Base-by-base conservation (phyloP, 2,888 invertebrate genomes). In the Campoplex capitator region DNA sequence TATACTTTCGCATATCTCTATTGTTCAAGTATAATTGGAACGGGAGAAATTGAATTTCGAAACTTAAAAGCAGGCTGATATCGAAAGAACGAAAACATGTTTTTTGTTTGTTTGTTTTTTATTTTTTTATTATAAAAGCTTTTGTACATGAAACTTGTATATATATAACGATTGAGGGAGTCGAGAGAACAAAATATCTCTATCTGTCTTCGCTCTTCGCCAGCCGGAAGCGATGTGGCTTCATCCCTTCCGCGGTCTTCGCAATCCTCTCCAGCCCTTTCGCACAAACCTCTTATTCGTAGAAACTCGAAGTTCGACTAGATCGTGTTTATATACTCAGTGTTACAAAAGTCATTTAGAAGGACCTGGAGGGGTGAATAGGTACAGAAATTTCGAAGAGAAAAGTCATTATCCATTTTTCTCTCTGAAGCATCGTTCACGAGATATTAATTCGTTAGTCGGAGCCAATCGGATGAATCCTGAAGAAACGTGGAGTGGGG, bases 141-240 rank as follows among this genome's bases (percentile, higher is more conserved):
- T 42, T 68, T 68, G 42, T 42, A 32, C 7, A 6, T 38, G n/a
- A 18, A 68, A 2, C 1, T 23, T 23, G 0, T 11, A 45, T 45
- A 45, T 13, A 45, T 45, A n/a, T n/a, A 68, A 68, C 23, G 42
- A 68, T 38, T n/a, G n/a, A 68, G 42, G 42, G 68, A 54, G 54
- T 18, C 51, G 45, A 4, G 65, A 65, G 67, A 68, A 68, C 67
- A 42, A 54, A 68, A 58, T 42, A 38, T 38, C 38, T 68, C 38
- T 45, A 75, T 58, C 42, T 42, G 45, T 62, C 58, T 58, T 45
- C 45, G 42, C 71, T 58, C 77, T 83, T 67, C 54, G 71, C 65
- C 58, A 70, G 42, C 75, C 73, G 68, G 32, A 83, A 77, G 56
- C 56, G 45, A 76, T 51, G 83, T 54, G 77, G 83, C 83, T 83